These are phyloP conservation scores for Cryptocephalus primarius DNA, from an alignment of 2,888 invertebrate species.

Conservation along the genomic window DNA sequence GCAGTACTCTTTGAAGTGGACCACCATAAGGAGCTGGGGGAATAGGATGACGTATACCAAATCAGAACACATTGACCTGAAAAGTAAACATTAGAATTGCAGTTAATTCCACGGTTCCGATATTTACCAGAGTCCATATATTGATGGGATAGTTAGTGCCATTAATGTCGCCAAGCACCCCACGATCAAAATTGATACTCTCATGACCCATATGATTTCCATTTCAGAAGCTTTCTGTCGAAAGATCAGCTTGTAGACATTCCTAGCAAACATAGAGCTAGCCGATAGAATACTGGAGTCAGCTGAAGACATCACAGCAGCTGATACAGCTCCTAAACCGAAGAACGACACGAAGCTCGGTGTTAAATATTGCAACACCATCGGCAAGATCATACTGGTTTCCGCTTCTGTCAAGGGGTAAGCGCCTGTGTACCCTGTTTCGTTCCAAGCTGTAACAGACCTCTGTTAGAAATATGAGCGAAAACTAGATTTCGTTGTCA, in stretches of 20 bases:
- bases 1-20: slow-evolving; percentile 86
- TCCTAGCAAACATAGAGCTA: slow-evolving; percentile 97
- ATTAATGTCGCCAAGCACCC: slow-evolving; percentile 87
- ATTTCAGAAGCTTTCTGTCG: slow-evolving; percentile 92
- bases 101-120: neutral
- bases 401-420: slow-evolving; percentile 64
- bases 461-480: no score
- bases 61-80: slow-evolving; percentile 95
- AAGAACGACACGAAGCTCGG: slow-evolving; percentile 95
- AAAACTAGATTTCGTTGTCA: slow-evolving; percentile 8
- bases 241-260: slow-evolving; percentile 96
- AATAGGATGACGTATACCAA: slow-evolving; percentile 97
- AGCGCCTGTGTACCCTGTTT: slow-evolving; percentile 72
- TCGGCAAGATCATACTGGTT: slow-evolving; percentile 90
- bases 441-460: slow-evolving; percentile 73
- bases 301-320: slow-evolving; percentile 98
- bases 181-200: slow-evolving; percentile 81
- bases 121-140: slow-evolving; percentile 87
- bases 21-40: slow-evolving; percentile 95
- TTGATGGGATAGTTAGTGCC: slow-evolving; percentile 95
- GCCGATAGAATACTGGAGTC: slow-evolving; percentile 97
- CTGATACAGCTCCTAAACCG: slow-evolving; percentile 88
- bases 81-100: slow-evolving; percentile 6
- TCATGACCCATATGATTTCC: slow-evolving; percentile 97
- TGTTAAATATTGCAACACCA: slow-evolving; percentile 94